These are phyloP conservation scores for Drosophila takahashii DNA, from an alignment of 1,140 invertebrate species.

Conservation along the genomic window DNA sequence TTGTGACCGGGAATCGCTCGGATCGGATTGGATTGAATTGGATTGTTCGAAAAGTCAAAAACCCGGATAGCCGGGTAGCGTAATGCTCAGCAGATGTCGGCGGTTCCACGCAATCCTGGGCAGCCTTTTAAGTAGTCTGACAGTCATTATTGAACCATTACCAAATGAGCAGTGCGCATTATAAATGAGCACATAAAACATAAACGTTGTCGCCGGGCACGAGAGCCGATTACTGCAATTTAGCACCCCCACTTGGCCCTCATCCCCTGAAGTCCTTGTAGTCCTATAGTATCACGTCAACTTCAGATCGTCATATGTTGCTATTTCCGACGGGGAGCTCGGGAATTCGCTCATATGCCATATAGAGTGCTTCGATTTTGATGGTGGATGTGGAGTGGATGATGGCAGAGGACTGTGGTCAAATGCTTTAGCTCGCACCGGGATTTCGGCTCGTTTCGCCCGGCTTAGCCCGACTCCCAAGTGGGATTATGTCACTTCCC, in stretches of 20 bases:
- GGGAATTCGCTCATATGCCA: constrained; percentile 66
- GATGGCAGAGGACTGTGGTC: constrained; percentile 56
- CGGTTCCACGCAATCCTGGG: constrained; percentile 57
- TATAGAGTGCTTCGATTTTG: constrained; percentile 14
- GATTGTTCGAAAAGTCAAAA: constrained; percentile 36
- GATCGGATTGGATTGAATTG: constrained; percentile 15
- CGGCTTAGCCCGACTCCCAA: constrained; percentile 80
- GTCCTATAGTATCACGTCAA: constrained; percentile 1
- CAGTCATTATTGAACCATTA: constrained; percentile 78
- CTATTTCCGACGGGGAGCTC: constrained; percentile 52
- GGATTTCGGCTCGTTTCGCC: constrained; percentile 61
- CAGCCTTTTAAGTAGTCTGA: constrained; percentile 62
- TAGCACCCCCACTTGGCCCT: constrained; percentile 63
- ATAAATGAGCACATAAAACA: constrained; percentile 82
- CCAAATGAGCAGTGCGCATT: constrained; percentile 78
- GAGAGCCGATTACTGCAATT: constrained; percentile 80
- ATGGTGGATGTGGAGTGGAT: constrained; percentile 6
- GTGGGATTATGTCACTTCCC: constrained; percentile 83
- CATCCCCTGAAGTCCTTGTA: constrained; percentile 1
- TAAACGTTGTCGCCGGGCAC: constrained; percentile 74
- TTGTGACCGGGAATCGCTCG: constrained; percentile 20
- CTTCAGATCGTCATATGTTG: constrained; percentile 66
- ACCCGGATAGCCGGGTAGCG: constrained; percentile 5
- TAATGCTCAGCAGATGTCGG: constrained; percentile 56
- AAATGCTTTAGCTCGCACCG: constrained; percentile 77